phyloP scores from a whole-genome alignment of 64 coral and sea anemone species.

The Orbicella faveolata region DNA sequence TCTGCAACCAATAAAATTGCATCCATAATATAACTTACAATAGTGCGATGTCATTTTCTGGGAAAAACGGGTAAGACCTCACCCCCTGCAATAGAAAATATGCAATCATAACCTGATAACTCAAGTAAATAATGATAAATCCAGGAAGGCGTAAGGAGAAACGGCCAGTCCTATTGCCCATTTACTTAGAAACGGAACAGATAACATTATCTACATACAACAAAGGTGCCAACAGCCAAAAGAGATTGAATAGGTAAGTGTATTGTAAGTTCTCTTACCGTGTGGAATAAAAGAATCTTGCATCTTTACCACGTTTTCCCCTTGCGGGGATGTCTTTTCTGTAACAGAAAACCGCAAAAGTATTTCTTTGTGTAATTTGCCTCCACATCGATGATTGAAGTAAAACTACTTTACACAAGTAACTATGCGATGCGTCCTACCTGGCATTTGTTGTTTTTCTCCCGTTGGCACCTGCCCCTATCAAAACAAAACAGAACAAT shows the following conservation, averaged over 20 bases:
- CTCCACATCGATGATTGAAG: not conserved
- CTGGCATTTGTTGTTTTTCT: not conserved
- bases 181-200: too few relatives aligned
- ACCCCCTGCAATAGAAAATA: too few relatives aligned
- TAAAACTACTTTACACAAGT: not conserved
- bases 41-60: not conserved
- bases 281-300: not conserved
- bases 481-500: not conserved
- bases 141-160: too few relatives aligned
- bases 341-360: not conserved
- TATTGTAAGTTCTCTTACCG: not conserved
- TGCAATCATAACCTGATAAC: too few relatives aligned
- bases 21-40: not conserved
- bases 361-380: not conserved
- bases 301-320: not conserved
- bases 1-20: constrained; percentile 35
- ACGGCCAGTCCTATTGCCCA: too few relatives aligned
- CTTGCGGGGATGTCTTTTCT: not conserved
- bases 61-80: not conserved
- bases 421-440: not conserved
- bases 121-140: too few relatives aligned
- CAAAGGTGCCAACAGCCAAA: too few relatives aligned
- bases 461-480: not conserved
- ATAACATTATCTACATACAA: too few relatives aligned
- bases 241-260: too few relatives aligned